Conservation (phyloP, 2,797 vertebrate species). For the Alosa sapidissima region DNA sequence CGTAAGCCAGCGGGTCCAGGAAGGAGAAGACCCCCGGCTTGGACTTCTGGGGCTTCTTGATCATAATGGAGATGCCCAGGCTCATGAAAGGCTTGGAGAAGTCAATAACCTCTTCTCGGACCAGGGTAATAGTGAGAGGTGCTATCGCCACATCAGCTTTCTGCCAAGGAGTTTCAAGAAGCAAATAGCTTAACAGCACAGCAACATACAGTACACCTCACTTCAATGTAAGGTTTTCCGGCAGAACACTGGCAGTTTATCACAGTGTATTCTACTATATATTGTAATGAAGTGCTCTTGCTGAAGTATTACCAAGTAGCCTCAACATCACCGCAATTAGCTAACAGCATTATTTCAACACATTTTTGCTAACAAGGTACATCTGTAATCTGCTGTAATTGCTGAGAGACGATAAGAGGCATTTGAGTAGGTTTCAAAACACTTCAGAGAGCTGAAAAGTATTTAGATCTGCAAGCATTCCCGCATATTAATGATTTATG, state of each 20-base stretch:
- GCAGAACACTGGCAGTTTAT: not conserved
- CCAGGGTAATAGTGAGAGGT: conserved; percentile 95
- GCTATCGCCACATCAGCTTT: conserved; percentile 99
- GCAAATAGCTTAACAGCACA: not conserved
- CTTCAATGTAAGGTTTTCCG: not conserved
- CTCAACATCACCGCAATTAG: not conserved
- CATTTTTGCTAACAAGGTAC: not conserved
- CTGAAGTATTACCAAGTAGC: not conserved
- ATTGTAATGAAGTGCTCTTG: not conserved
- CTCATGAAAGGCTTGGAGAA: conserved; percentile 99
- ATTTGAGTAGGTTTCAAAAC: not conserved
- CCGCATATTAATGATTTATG: not conserved
- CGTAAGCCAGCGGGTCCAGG: conserved; percentile 97
- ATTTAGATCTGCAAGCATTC: not conserved
- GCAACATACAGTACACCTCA: not conserved
- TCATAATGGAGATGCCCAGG: conserved; percentile 99
- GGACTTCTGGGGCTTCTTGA: conserved; percentile 99
- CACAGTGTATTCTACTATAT: not conserved
- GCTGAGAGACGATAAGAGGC: not conserved
- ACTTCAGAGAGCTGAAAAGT: not conserved
- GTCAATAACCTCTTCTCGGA: conserved; percentile 99
- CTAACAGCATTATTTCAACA: not conserved
- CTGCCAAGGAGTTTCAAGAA: conserved; percentile 64
- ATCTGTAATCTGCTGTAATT: conserved; percentile 21
- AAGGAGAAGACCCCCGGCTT: conserved; percentile 99